phyloP scores from a whole-genome alignment of 2,888 invertebrate species.

The Schizaphis graminum region DNA sequence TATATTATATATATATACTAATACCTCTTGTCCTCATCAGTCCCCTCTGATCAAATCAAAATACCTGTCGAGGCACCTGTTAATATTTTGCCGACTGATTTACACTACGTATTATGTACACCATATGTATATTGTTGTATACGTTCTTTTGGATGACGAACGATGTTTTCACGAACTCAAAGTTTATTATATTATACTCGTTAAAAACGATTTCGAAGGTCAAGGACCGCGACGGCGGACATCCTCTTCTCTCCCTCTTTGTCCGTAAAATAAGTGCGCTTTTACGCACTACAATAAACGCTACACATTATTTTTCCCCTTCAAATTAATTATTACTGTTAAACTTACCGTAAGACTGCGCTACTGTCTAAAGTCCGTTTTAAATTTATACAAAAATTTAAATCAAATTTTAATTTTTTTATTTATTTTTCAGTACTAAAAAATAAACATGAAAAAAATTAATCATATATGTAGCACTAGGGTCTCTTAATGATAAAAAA shows the following conservation, averaged over 20 bases:
- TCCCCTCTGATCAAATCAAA: not conserved
- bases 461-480: too few species aligned
- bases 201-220: slow-evolving; percentile 62
- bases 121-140: slow-evolving; percentile 9
- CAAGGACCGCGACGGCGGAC: slow-evolving; percentile 56
- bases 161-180: slow-evolving; percentile 3
- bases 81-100: slow-evolving; percentile 40
- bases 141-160: not conserved
- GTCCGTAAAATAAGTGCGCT: slow-evolving; percentile 36
- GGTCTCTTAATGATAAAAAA: too few species aligned
- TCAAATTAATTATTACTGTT: slow-evolving; percentile 38
- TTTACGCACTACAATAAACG: not conserved
- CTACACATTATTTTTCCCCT: slow-evolving; percentile 41
- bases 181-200: slow-evolving; percentile 59
- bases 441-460: too few species aligned
- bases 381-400: too few species aligned
- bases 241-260: slow-evolving; percentile 36
- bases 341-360: slow-evolving; percentile 37
- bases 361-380: slow-evolving; percentile 20
- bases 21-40: not conserved
- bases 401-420: too few species aligned
- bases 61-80: slow-evolving; percentile 28
- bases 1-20: not conserved
- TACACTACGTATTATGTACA: not conserved
- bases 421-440: too few species aligned